phyloP scores from a whole-genome alignment of 2,113 vertebrate genomes.

The Spermophilus dauricus region DNA sequence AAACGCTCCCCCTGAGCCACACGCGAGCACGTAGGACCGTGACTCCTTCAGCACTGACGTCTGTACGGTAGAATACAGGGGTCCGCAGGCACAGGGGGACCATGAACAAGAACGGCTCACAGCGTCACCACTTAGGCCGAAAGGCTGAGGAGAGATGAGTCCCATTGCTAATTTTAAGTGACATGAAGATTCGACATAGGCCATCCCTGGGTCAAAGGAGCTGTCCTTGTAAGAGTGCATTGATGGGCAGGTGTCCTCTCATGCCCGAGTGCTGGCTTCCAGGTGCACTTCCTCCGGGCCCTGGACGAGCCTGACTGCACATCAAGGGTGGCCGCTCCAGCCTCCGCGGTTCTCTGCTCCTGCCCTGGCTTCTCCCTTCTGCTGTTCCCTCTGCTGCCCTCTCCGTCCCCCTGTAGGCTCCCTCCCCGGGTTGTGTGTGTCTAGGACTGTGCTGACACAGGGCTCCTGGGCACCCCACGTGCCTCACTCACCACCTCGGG shows the following conservation, averaged over 20 bases:
- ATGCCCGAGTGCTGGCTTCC: neutral
- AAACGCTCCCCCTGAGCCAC: no score
- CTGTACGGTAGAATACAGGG: rapidly evolving
- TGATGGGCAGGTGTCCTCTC: no score
- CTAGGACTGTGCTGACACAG: neutral
- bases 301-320: neutral
- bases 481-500: no score
- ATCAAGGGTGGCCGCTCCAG: no score
- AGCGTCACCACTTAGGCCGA: neutral
- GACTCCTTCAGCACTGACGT: neutral
- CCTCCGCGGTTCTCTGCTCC: neutral
- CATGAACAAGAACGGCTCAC: neutral
- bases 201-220: neutral
- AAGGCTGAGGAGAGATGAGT: neutral
- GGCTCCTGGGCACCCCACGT: no score
- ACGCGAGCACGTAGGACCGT: no score
- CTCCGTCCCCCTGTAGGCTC: rapidly evolving
- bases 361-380: neutral
- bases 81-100: no score
- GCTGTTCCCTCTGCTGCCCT: neutral
- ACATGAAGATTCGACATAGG: neutral
- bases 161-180: neutral
- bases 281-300: neutral
- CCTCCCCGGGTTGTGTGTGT: rapidly evolving
- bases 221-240: no score